Evolutionary conservation across 2,797 vertebrate species (phyloP), one percentile per base, ranked within the genome.

Genomic region (Chromis chromis): DNA sequence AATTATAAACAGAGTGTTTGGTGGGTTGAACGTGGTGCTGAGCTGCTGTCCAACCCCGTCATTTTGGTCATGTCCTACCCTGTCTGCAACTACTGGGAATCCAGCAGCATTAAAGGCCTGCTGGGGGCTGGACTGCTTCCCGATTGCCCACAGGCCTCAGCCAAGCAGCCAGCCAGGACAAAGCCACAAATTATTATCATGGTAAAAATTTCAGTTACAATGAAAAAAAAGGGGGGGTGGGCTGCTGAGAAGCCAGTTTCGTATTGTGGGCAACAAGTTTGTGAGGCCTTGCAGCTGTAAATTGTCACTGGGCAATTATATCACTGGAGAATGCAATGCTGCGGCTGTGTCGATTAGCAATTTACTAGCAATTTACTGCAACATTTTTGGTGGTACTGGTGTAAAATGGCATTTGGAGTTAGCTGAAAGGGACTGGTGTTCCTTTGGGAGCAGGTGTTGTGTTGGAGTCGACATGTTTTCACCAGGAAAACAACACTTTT

Each of bases 171-270:
- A 81, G 66, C 86, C 90, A 79, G 76, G 92, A 88, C 83, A 83
- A 82, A 90, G 83, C 90, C 92, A 87, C 92, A 93, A 89, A 92
- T 93, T 85, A 91, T 92, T 88, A 89, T 93, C 86, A 86, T 78
- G 63, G 74, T 70, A 62, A 85, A 83, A 87, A 84, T 69, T 82
- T 33, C 73, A 78, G 66, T 89, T 79, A 79, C 83, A 84, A 78
- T 52, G 81, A 77, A 55, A 69, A 58, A 27, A 57, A 7, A 33
- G 31, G 60, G 70, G 46, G 55, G 64, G 36, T 28, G n/a, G 48
- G 24, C 28, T 66, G 65, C 25, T 22, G 58, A 59, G 40, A 76
- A 55, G 70, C 68, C 52, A 36, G 58, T 60, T 74, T 83, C 72
- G 72, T 53, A 77, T 63, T 80, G 65, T 77, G 78, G 78, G 27